Evolutionary conservation across 1,140 invertebrate genomes (phyloP), one percentile per base, ranked within the genome.

Genomic region (Sesamia nonagrioides): DNA sequence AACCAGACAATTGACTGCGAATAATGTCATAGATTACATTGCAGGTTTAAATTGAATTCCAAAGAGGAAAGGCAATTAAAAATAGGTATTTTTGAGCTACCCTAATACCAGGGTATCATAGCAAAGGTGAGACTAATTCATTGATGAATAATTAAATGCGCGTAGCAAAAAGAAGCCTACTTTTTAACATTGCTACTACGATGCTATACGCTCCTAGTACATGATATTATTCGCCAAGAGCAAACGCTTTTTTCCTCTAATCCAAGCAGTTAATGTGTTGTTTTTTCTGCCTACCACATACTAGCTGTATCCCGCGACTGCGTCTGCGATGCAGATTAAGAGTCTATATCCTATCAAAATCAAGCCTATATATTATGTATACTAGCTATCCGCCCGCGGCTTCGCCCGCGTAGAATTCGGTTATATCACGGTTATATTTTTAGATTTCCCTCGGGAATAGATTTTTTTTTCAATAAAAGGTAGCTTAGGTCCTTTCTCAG

Each of bases 131-230:
- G 9, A 18, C 35, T 61, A 61, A 8, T 37, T 17, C 60, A 37
- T 35, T 27, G 6, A 37, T 0, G 15, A 61, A 61, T 50, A 27
- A 9, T 56, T 8, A 6, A 27, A 7, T 40, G 7, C 11, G 18
- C 18, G 17, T 27, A 8, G 54, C 52, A 54, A 54, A 56, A 56
- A 21, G 54, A 9, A 27, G 17, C 54, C 35, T 17, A 40, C n/a
- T 40, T 66, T 45, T 40, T n/a, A 69, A 15, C 52, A 21, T 56
- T 6, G 4, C 45, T 69, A 13, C 48, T 56, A 0, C 18, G 13
- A 73, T 18, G 1, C 50, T 63, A 75, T 75, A n/a, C 0, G 13
- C n/a, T 17, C 73, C 73, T 75, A 50, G 73, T 75, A 75, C 56
- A 37, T 61, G 56, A 42, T 4, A 56, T 61, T 4, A 56, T 61